Evolutionary conservation across 2,113 vertebrate species (phyloP).

Genomic region (Amblyopsis rosae): DNA sequence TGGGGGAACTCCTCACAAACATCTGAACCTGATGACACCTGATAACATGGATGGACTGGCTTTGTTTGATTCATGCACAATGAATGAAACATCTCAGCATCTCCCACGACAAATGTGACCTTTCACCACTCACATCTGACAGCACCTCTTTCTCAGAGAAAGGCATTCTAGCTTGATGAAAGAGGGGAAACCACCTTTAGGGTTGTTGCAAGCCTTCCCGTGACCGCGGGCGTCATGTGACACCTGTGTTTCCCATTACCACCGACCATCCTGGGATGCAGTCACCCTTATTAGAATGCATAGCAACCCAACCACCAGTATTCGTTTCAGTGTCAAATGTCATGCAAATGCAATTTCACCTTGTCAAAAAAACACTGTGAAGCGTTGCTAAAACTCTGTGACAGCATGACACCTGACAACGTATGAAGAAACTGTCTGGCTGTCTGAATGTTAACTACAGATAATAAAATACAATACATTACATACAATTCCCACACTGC

Average conservation of each 20-base stretch:
- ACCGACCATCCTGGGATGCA: neutral
- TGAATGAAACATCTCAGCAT: neutral
- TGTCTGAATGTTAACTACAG: too few relatives aligned
- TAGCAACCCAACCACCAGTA: neutral
- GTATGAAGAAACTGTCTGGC: too few relatives aligned
- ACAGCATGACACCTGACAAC: too few relatives aligned
- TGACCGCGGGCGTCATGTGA: neutral
- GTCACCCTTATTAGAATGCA: neutral
- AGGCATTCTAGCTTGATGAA: neutral
- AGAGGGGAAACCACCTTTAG: neutral
- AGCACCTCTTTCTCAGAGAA: too few relatives aligned
- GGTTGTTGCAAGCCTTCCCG: neutral
- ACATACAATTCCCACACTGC: too few relatives aligned
- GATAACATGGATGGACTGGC: conserved; percentile 8
- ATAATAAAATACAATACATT: too few relatives aligned
- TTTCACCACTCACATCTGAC: neutral
- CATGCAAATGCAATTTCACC: conserved; percentile 11
- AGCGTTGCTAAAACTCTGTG: too few relatives aligned
- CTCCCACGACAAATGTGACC: conserved; percentile 7
- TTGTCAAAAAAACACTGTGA: too few relatives aligned
- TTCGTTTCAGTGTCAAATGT: neutral
- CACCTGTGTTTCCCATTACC: neutral
- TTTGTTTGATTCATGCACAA: conserved; percentile 31
- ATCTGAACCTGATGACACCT: too few relatives aligned
- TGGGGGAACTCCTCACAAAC: too few relatives aligned